A percentile compares a stretch with the other conserved stretches of the same genome.
Conservation (phyloP, 2,797 vertebrate species). For the Amphiprion clarkii region DNA sequence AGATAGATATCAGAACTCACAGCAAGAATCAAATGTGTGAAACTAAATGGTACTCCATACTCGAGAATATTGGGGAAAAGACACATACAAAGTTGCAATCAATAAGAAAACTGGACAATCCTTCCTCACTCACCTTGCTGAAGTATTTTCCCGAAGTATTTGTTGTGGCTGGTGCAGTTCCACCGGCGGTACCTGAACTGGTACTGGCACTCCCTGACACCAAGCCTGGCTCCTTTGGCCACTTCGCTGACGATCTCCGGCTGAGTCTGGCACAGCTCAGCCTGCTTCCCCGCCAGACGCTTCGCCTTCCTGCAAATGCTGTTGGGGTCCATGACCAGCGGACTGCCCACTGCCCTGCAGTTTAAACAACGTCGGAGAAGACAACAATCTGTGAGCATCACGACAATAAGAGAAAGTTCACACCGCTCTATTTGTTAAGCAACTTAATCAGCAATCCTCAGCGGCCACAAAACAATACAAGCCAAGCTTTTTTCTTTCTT, state of each 20-base stretch:
- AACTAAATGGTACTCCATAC: background rate
- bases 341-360: constrained; percentile 97
- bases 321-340: constrained; percentile 99
- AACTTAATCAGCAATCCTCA: constrained; percentile 39
- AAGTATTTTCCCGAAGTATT: constrained; percentile 97
- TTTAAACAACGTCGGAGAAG: constrained; percentile 32
- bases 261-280: constrained; percentile 96
- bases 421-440: constrained; percentile 3
- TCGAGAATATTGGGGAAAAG: background rate
- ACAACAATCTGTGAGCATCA: constrained; percentile 7
- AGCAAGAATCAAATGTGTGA: background rate
- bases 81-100: background rate
- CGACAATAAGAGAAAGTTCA: constrained; percentile 1
- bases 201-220: constrained; percentile 96
- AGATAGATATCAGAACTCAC: background rate
- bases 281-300: constrained; percentile 94
- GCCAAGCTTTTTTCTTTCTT: background rate
- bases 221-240: constrained; percentile 94
- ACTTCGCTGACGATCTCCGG: constrained; percentile 96
- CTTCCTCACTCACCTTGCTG: constrained; percentile 92
- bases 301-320: constrained; percentile 99
- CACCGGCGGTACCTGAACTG: constrained; percentile 98
- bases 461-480: constrained; percentile 40
- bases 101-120: background rate
- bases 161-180: constrained; percentile 99